Evolutionary conservation across 2,113 vertebrate genomes (phyloP).

Genomic region (Hippocampus barbouri): DNA sequence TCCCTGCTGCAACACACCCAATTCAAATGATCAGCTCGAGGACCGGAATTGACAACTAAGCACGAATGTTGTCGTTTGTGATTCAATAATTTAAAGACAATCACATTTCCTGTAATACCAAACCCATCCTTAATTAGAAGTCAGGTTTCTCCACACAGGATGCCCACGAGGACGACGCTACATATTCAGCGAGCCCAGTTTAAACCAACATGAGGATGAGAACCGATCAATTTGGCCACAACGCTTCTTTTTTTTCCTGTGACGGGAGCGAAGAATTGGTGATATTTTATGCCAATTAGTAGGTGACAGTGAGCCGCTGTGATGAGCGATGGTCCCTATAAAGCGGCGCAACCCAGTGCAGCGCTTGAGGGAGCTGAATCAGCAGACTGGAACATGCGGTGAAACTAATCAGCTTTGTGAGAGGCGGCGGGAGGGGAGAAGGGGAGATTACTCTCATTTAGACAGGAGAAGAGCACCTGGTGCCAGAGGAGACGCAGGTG

Average conservation of each 20-base stretch:
- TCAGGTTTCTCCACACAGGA: background rate
- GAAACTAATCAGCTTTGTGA: slow-evolving; percentile 71
- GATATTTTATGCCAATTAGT: slow-evolving; percentile 81
- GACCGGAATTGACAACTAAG: no score
- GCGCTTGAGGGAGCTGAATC: slow-evolving; percentile 70
- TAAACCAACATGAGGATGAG: slow-evolving; percentile 29
- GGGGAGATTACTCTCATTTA: slow-evolving; percentile 67
- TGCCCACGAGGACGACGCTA: slow-evolving; percentile 6
- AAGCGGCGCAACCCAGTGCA: slow-evolving; percentile 45
- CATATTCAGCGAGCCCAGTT: slow-evolving; percentile 40
- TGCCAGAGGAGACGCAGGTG: slow-evolving; percentile 73
- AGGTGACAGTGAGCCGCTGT: slow-evolving; percentile 64
- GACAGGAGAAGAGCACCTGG: slow-evolving; percentile 71
- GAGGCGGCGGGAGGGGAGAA: slow-evolving; percentile 63
- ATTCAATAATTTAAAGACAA: no score
- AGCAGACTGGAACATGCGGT: slow-evolving; percentile 67
- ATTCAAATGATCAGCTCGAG: no score
- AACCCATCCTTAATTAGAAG: no score
- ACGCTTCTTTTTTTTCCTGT: slow-evolving; percentile 52
- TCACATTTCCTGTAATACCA: no score
- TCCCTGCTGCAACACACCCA: no score
- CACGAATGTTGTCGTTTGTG: no score
- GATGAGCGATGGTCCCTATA: slow-evolving; percentile 70
- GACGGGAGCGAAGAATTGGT: slow-evolving; percentile 63
- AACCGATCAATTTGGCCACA: slow-evolving; percentile 54